phyloP scores from a whole-genome alignment of 2,888 invertebrate genomes.

The Isotomurus palustris region DNA sequence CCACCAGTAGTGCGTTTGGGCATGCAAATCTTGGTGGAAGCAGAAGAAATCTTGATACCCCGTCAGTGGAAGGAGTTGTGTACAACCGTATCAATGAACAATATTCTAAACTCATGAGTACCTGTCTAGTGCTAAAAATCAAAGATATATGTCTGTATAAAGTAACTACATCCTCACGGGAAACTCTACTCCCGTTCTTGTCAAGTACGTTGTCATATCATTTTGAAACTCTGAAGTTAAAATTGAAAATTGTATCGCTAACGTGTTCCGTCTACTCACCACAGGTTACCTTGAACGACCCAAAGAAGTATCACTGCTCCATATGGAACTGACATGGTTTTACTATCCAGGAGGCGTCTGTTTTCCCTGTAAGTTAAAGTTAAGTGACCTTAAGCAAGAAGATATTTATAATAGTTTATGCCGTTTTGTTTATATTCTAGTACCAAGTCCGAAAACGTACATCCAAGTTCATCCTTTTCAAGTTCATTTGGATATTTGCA shows the following conservation, averaged over 20 bases:
- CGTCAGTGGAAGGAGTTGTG: background rate
- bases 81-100: slow-evolving; percentile 51
- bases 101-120: slow-evolving; percentile 82
- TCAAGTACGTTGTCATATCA: slow-evolving; percentile 61
- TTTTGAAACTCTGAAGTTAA: too few relatives aligned
- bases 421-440: slow-evolving; percentile 56
- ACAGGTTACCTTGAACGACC: slow-evolving; percentile 56
- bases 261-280: too few relatives aligned
- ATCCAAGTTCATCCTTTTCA: slow-evolving; percentile 86
- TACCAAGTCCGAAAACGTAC: slow-evolving; percentile 89
- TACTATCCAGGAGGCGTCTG: slow-evolving; percentile 89
- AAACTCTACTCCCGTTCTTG: slow-evolving; percentile 73
- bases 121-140: slow-evolving; percentile 80
- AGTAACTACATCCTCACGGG: slow-evolving; percentile 68
- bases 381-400: background rate
- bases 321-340: slow-evolving; percentile 92
- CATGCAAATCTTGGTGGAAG: background rate
- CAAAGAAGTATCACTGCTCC: slow-evolving; percentile 83
- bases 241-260: too few relatives aligned
- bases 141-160: slow-evolving; percentile 86
- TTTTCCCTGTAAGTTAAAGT: slow-evolving; percentile 68
- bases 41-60: background rate
- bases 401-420: background rate
- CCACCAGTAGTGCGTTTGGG: background rate
- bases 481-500: slow-evolving; percentile 78